Evolutionary conservation across 2,113 vertebrate genomes (phyloP), one percentile per base, ranked within the genome.

Genomic region (Daphoenositta chrysoptera): DNA sequence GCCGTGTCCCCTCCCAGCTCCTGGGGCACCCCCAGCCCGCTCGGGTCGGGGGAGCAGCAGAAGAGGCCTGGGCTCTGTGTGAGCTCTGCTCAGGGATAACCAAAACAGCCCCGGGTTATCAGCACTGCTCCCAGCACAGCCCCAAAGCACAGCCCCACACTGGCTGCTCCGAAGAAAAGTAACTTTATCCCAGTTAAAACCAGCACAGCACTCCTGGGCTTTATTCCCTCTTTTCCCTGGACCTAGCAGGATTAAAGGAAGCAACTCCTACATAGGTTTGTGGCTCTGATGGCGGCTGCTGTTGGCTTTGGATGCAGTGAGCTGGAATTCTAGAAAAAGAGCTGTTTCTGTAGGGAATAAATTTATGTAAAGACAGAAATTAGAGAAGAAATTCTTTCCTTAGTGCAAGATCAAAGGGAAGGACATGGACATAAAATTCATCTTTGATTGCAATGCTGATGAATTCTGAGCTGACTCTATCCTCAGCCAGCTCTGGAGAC

Each of bases 351-450:
- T n/a, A 57, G 66, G 54, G 44, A 73, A 73, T 31, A 24, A 47
- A 45, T 82, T 75, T 56, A 66, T 71, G n/a, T 73, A 47, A 83
- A 86, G 76, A 47, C 3, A 66, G 44, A 73, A 47, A 83, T 72
- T 35, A 13, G 33, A 92, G 31, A 14, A 60, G n/a, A 68, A 24
- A 11, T 63, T 37, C 28, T 81, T 88, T 78, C 64, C 80, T 30
- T 91, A 31, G 33, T 51, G 12, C 39, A 78, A 83, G 51, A 80
- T 86, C 83, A 87, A 90, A 89, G 58, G 51, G 50, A 89, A 83
- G 35, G 80, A 39, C 20, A 14, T 21, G 53, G 61, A 37, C 4
- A 13, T 76, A 63, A 88, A 83, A 70, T 70, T 83, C 21, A 54
- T 50, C 58, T 83, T 90, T 69, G 63, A 87, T 33, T 83, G 30